Percentiles rank a stretch among this genome's conserved stretches.
Evolutionary conservation across 2,888 invertebrate genomes (phyloP).

Genomic region (Limnephilus lunatus): DNA sequence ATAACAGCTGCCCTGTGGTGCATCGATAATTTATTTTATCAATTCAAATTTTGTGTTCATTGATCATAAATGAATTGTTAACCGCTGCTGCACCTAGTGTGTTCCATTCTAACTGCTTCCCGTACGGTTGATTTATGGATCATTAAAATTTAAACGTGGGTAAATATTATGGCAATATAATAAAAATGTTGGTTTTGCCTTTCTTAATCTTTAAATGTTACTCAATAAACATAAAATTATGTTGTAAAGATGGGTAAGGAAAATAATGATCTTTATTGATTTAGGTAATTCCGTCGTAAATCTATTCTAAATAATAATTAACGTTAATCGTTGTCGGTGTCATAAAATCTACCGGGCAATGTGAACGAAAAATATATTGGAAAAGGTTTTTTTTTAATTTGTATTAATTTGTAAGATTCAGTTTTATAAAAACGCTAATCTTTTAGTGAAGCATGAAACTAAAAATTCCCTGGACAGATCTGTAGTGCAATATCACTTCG

Average conservation of each 20-base stretch:
- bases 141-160: neutral
- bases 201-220: neutral
- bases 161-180: neutral
- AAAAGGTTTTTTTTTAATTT: neutral
- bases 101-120: neutral
- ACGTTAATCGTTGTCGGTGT: neutral
- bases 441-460: too few relatives aligned
- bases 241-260: neutral
- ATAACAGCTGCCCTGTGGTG: neutral
- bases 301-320: neutral
- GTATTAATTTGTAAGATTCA: neutral
- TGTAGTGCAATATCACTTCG: too few relatives aligned
- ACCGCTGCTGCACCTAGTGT: neutral
- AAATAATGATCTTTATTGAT: neutral
- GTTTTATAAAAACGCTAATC: neutral
- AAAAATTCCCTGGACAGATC: too few relatives aligned
- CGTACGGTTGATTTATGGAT: neutral
- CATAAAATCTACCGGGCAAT: neutral
- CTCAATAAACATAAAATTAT: neutral
- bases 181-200: neutral
- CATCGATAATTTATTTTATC: neutral
- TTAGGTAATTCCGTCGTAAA: neutral
- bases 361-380: neutral
- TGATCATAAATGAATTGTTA: neutral
- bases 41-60: neutral